Conservation (phyloP, 2,888 invertebrate genomes). For the Drosophila neonasuta region DNA sequence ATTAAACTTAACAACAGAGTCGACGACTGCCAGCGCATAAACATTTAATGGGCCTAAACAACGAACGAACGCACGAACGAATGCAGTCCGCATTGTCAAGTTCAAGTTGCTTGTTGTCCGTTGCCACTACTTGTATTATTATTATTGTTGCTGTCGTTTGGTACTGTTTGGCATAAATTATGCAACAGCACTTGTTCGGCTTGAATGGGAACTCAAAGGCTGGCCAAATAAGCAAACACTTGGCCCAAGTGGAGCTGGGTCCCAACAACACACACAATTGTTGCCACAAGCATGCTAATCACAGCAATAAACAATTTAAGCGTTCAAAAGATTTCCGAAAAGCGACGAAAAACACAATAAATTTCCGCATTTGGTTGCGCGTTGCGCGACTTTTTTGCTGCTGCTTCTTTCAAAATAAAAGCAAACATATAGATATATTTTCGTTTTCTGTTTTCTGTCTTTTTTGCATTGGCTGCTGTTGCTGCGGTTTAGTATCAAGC, state of each 20-base stretch:
- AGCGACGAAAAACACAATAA: conserved; percentile 64
- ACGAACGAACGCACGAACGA: conserved; percentile 3
- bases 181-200: conserved; percentile 54
- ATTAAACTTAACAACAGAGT: conserved; percentile 65
- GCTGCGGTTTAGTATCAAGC: conserved; percentile 60
- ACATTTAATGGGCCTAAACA: conserved; percentile 53
- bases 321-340: conserved; percentile 72
- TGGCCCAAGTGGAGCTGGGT: conserved; percentile 28
- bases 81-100: conserved; percentile 62
- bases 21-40: conserved; percentile 28
- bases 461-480: conserved; percentile 46
- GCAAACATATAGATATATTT: neutral
- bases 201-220: conserved; percentile 22
- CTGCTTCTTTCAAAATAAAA: conserved; percentile 28
- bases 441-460: conserved; percentile 23
- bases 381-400: conserved; percentile 42
- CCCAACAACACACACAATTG: conserved; percentile 31
- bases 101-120: conserved; percentile 61
- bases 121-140: conserved; percentile 5
- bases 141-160: conserved; percentile 7
- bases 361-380: conserved; percentile 73
- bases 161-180: conserved; percentile 45
- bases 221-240: conserved; percentile 41
- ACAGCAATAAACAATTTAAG: conserved; percentile 74
- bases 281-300: conserved; percentile 72